These are phyloP conservation scores for Aptenodytes patagonicus DNA, from an alignment of 2,113 vertebrate species.

Conservation along the genomic window DNA sequence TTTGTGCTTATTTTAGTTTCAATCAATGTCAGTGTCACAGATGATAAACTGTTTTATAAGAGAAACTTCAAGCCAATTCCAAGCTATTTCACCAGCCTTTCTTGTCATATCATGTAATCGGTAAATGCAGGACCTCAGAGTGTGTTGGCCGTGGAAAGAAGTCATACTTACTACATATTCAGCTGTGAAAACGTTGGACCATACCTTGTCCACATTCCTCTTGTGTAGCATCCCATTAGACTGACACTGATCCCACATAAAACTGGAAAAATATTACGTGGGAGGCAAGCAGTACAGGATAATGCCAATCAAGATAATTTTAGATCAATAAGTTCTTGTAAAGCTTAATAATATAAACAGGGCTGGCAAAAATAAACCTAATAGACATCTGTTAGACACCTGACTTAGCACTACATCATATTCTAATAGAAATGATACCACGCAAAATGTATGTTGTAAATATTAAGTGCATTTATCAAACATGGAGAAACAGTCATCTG, in stretches of 20 bases:
- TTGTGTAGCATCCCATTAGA: not conserved
- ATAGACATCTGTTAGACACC: not conserved
- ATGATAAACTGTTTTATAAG: not conserved
- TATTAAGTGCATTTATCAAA: not conserved
- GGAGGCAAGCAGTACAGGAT: not conserved
- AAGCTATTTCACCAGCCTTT: not conserved
- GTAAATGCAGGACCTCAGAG: not conserved
- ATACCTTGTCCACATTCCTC: not conserved
- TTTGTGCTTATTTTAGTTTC: not conserved
- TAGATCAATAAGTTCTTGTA: not conserved
- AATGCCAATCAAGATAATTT: not conserved
- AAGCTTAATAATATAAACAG: not conserved
- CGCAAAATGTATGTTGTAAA: not conserved
- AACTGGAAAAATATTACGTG: not conserved
- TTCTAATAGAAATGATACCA: not conserved
- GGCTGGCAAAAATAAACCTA: not conserved
- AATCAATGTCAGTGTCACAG: not conserved
- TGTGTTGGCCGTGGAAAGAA: not conserved
- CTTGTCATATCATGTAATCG: not conserved
- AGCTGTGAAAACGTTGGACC: not conserved
- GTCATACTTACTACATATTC: not conserved
- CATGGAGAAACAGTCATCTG: not conserved
- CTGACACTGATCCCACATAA: not conserved
- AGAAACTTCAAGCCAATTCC: not conserved
- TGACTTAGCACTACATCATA: not conserved